Evolutionary conservation across 2,113 vertebrate genomes (phyloP), one percentile per base, ranked within the genome.

Genomic region (Cercocebus atys): DNA sequence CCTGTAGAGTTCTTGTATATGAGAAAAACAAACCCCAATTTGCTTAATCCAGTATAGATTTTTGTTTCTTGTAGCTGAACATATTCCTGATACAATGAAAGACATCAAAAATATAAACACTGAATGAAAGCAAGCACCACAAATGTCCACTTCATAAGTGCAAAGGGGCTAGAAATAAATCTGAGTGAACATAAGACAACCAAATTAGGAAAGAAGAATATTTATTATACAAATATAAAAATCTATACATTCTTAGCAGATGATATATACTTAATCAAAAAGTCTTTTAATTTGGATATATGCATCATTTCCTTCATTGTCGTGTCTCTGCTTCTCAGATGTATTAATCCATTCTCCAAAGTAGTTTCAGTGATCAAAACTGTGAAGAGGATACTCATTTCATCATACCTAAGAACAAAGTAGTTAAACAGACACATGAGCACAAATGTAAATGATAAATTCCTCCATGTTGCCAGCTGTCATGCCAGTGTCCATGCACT

Each of bases 351-450:
- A 9, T 97, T 99, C 98, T 99, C 99, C 93, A 99, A 97, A 0
- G 99, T 99, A 88, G 97, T 98, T 82, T 99, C 99, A 72, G 98
- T 99, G 88, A 99, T 92, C 98, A 99, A 88, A 91, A 99, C 87
- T 4, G 98, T 99, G 98, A 99, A 99, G 70, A 99, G 99, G 97
- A 99, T 98, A 2, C 99, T 99, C 99, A 99, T 99, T 98, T 99
- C 99, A 97, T 99, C 99, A 0, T 99, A 99, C 97, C 99, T 99
- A 96, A 70, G 79, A 43, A 84, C 80, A 94, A 96, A 90, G 45
- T n/a, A 95, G 79, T 83, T 45, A 20, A 85, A 90, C 55, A 68
- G 79, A 73, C 0, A 81, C 27, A 40, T 75, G 59, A 78, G 76
- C 18, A 59, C 38, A 55, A 27, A 50, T 2, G 7, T 35, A 40